phyloP scores from a whole-genome alignment of 2,797 vertebrate genomes.

The Gymnothorax javanicus region DNA sequence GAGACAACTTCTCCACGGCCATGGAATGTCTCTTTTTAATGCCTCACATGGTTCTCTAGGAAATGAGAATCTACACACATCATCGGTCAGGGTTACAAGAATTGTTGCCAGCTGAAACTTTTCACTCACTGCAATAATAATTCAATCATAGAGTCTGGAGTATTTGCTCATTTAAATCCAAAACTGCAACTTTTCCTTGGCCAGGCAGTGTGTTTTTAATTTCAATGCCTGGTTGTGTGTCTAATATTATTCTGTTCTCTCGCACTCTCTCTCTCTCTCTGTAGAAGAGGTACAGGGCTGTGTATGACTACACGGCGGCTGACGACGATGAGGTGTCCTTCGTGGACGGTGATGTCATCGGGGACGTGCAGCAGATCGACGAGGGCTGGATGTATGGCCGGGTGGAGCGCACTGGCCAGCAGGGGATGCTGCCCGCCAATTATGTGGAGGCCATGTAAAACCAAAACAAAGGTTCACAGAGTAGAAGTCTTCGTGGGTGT shows the following conservation, averaged over 20 bases:
- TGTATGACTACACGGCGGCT: constrained; percentile 89
- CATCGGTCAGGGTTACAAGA: too few relatives aligned
- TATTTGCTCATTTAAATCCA: too few relatives aligned
- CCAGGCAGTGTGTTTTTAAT: not conserved
- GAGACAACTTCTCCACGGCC: too few relatives aligned
- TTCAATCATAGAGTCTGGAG: too few relatives aligned
- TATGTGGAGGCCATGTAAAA: constrained; percentile 88
- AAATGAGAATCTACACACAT: too few relatives aligned
- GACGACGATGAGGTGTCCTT: constrained; percentile 93
- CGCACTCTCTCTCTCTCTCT: not conserved
- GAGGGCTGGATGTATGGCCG: constrained; percentile 95
- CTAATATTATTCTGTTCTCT: not conserved
- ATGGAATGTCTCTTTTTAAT: too few relatives aligned
- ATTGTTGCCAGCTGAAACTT: too few relatives aligned
- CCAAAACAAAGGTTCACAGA: not conserved
- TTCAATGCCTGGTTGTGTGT: not conserved
- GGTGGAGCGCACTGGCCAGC: constrained; percentile 91
- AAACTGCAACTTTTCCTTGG: too few relatives aligned
- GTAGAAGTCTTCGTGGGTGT: too few relatives aligned
- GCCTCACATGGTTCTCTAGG: too few relatives aligned
- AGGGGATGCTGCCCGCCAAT: constrained; percentile 93
- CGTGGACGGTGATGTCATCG: constrained; percentile 87
- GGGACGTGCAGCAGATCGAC: constrained; percentile 91
- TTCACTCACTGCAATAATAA: too few relatives aligned
- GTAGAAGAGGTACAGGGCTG: constrained; percentile 84